Evolutionary conservation across 2,888 invertebrate genomes (phyloP), one percentile per base, ranked within the genome.

Genomic region (Halocaridina rubra): DNA sequence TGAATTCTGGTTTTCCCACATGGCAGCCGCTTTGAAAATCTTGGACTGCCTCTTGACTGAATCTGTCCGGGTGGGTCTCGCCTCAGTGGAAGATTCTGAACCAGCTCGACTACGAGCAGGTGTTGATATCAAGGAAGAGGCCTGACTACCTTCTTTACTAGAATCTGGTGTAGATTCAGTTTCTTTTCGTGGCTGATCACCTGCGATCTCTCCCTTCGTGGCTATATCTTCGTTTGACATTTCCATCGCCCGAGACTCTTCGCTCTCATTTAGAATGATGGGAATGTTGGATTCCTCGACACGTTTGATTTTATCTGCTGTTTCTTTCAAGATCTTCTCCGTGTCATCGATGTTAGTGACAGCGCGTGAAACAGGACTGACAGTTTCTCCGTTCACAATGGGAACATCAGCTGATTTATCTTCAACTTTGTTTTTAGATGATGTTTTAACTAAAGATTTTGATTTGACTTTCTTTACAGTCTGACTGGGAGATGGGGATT

Each of bases 1-100:
- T 10, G 79, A 16, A 19, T 67, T 39, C 75, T 86, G 78, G 59
- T 22, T 86, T 61, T 88, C 88, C 86, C 87, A 88, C 84, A 87
- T 84, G 30, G 88, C 88, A 19, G 88, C 88, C 16, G 81, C 85
- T 30, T 86, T 86, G 72, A 87, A 88, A 46, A 87, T 85, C 61
- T 88, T 87, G 24, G 88, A 88, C 64, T 87, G 86, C 1, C 88
- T 46, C 30, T 85, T 69, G 53, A 57, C 72, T 24, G 80, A 69
- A 32, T 84, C 82, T 7, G 86, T 74, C 16, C 84, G 59, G 32
- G 86, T 19, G 13, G 85, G 85, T 16, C 85, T 67, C 32, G 67
- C 75, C 30, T 86, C 88, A 4, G 76, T 86, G 27, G 88, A 88
- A 22, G 88, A 88, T 72, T 88, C 88, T 7, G 88, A 88, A 32